These are phyloP conservation scores for Cynopterus sphinx DNA, from an alignment of 2,797 vertebrate genomes.

Conservation along the genomic window DNA sequence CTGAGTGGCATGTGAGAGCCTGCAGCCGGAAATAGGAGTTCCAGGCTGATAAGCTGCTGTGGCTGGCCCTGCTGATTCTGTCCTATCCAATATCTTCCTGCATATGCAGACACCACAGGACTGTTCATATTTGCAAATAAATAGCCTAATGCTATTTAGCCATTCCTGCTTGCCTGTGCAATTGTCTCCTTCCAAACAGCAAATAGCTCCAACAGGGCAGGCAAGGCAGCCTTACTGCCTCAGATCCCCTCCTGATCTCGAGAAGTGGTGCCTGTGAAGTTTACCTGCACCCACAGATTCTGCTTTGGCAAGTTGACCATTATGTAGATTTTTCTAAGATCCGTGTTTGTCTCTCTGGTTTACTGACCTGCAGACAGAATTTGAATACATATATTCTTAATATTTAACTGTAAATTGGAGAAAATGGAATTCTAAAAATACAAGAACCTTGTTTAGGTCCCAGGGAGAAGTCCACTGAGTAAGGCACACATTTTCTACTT, in stretches of 20 bases:
- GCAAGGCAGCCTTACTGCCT: not conserved
- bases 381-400: not conserved
- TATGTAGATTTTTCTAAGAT: not conserved
- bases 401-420: not conserved
- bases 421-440: not conserved
- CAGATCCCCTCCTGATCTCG: not conserved
- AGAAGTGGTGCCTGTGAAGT: not conserved
- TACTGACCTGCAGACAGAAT: not conserved
- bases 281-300: not conserved
- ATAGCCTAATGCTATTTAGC: constrained; percentile 7
- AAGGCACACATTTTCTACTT: not conserved
- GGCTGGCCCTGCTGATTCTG: not conserved
- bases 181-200: constrained; percentile 24
- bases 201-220: not conserved
- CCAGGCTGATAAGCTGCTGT: not conserved
- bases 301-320: not conserved
- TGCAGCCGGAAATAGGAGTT: not conserved
- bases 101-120: not conserved
- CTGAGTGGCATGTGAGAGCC: not conserved
- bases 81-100: not conserved
- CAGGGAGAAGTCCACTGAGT: not conserved
- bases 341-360: not conserved
- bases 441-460: not conserved
- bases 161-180: not conserved
- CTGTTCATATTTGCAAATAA: constrained; percentile 30